Base-by-base conservation (phyloP, 2,888 invertebrate species). In the Drosophila mercatorum region DNA sequence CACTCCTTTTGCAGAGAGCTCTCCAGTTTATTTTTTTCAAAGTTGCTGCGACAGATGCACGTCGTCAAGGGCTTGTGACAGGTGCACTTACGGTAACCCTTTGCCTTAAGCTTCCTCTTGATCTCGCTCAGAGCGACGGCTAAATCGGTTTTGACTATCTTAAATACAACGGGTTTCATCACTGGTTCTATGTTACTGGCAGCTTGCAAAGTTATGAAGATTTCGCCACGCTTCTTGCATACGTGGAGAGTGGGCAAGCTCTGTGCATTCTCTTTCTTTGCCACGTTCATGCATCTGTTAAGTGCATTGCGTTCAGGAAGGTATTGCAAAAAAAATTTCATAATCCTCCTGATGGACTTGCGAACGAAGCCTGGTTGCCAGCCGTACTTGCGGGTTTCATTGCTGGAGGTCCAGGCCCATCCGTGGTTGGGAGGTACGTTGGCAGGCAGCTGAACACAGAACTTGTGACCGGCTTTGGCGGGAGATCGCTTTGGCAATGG, bases 361-460 rank as follows among this genome's bases (percentile, higher is more conserved):
- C 83, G 78, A 56, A 93, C 89, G 8, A 88, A 88, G 0, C 93
- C 93, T 0, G 93, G 93, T 6, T 84, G 89, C 92, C 93, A 93
- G 10, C 92, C 92, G 6, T 83, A 68, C 2, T 80, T 75, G 5
- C 75, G 72, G 0, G 87, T 87, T n/a, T 71, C 65, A 0, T 72
- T 57, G 28, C 88, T 74, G 2, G 75, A 52, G 8, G 81, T 94
- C 96, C 96, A 96, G 22, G 95, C 89, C 96, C 96, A 96, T 0
- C 96, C 96, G 95, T 95, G 95, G 22, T 93, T 91, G 0, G 93
- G 91, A 0, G 95, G 95, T 0, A 96, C 95, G 1, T 93, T 6
- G 2, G 22, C 56, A 0, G 55, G 11, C 6, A 52, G 70, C 3
- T 38, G 64, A 4, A 74, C 34, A 36, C 86, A 83, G 28, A 49